Base-by-base conservation (phyloP, 2,797 vertebrate species). In the Clamator glandarius region DNA sequence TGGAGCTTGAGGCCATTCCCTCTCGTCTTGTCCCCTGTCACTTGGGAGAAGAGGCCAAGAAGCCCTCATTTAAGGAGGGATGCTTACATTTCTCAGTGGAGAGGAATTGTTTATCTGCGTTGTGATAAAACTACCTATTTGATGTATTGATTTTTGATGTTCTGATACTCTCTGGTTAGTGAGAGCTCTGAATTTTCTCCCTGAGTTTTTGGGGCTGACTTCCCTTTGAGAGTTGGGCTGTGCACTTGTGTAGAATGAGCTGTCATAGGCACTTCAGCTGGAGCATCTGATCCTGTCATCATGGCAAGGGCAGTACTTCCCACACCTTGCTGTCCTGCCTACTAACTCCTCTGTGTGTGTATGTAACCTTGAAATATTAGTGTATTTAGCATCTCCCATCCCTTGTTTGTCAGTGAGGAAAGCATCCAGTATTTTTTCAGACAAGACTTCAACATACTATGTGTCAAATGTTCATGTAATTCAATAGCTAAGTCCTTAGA, bases 121-220 rank as follows among this genome's bases (percentile, higher is more conserved):
- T 84, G 46, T 0, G 21, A 63, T 91, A 79, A 90, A 93, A 33
- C 70, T 64, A 17, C 63, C 48, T 87, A 12, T 90, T 86, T 84
- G 46, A 14, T 64, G 16, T 79, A 90, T 87, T 82, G 74, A 76
- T 91, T 86, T 94, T 79, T 88, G 77, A 67, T 84, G 59, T 83
- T 92, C 66, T 87, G 69, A 64, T 84, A 66, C 15, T 20, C 6
- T 59, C 19, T 54, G 28, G 26, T 39, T 82, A 73, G 73, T 72
- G 50, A 94, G n/a, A 82, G 35, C 23, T 87, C 33, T 0, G 3
- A 36, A 64, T 84, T 93, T 89, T 90, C 52, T 63, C 17, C 62
- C 17, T 0, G 1, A 66, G 55, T 72, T 44, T 92, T 87, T 73
- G 77, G 25, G 83, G 51, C 41, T 62, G 35, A 87, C 77, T 77